Percentiles rank a stretch among this genome's conserved stretches.
phyloP scores from a whole-genome alignment of 2,113 vertebrate genomes.

The Zootoca vivipara region DNA sequence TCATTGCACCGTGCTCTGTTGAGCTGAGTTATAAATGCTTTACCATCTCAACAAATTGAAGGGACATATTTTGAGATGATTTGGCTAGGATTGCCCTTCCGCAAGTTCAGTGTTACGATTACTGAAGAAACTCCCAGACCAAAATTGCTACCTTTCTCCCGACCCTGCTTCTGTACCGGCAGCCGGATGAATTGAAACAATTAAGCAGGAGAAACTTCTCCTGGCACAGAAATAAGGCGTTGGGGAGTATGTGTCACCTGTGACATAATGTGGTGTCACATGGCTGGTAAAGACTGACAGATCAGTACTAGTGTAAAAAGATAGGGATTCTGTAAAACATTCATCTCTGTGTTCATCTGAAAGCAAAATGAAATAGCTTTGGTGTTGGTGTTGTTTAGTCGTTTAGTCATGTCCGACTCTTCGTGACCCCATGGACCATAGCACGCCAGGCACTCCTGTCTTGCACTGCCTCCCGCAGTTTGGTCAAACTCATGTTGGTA shows the following conservation, averaged over 20 bases:
- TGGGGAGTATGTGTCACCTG: not conserved
- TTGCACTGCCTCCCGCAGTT: too few species aligned
- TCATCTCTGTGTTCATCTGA: not conserved
- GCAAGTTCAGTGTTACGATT: not conserved
- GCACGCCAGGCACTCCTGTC: too few species aligned
- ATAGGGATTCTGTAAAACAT: not conserved
- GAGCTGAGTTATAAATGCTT: slow-evolving; percentile 47
- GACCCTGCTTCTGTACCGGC: not conserved
- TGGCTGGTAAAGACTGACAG: not conserved
- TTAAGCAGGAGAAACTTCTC: not conserved
- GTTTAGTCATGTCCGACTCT: too few species aligned
- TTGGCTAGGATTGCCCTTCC: slow-evolving; percentile 45
- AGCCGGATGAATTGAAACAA: not conserved
- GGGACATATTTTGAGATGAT: slow-evolving; percentile 18
- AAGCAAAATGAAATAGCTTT: not conserved
- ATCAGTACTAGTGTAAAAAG: not conserved
- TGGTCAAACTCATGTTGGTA: too few species aligned
- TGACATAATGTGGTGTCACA: not conserved
- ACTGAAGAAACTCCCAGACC: not conserved
- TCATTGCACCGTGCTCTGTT: slow-evolving; percentile 1
- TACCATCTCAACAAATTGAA: slow-evolving; percentile 42
- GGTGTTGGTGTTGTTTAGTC: too few species aligned
- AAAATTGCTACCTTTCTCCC: not conserved
- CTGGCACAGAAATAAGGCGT: not conserved
- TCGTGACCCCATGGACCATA: too few species aligned